These are phyloP conservation scores for Nephrotoma flavescens DNA, from an alignment of 2,888 invertebrate species.

Conservation along the genomic window DNA sequence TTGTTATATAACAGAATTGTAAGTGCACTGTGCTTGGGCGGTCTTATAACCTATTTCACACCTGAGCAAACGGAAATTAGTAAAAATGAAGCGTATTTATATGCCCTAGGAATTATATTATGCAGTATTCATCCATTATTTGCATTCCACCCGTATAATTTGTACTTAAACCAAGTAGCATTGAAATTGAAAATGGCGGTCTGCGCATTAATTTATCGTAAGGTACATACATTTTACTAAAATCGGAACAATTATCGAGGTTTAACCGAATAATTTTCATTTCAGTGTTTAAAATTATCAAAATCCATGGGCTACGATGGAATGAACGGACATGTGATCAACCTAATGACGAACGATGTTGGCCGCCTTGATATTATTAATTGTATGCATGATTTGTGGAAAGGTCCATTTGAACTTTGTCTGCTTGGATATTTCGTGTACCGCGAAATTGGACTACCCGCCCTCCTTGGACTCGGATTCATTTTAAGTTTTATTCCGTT, in stretches of 20 bases:
- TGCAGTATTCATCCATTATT: constrained; percentile 39
- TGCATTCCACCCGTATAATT: constrained; percentile 58
- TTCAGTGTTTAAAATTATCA: constrained; percentile 46
- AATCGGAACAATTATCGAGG: background rate
- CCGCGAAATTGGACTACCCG: constrained; percentile 44
- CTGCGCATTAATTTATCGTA: constrained; percentile 1
- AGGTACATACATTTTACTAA: background rate
- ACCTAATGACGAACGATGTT: constrained; percentile 91
- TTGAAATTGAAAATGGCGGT: constrained; percentile 55
- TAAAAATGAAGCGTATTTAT: constrained; percentile 45
- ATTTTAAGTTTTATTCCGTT: constrained; percentile 58
- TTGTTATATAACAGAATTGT: constrained; percentile 36
- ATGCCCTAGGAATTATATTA: constrained; percentile 48
- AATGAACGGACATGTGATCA: constrained; percentile 62
- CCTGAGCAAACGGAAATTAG: constrained; percentile 35
- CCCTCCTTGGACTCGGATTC: constrained; percentile 52
- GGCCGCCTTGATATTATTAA: constrained; percentile 82
- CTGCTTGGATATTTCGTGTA: constrained; percentile 37
- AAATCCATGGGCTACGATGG: constrained; percentile 75
- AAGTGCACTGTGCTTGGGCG: constrained; percentile 48
- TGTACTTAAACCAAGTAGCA: constrained; percentile 51
- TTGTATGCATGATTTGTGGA: constrained; percentile 83
- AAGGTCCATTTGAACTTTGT: constrained; percentile 55
- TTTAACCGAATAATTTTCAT: constrained; percentile 1
- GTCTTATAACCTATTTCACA: constrained; percentile 49